Conservation (phyloP, 2,888 invertebrate genomes). For the Euproctis similis region DNA sequence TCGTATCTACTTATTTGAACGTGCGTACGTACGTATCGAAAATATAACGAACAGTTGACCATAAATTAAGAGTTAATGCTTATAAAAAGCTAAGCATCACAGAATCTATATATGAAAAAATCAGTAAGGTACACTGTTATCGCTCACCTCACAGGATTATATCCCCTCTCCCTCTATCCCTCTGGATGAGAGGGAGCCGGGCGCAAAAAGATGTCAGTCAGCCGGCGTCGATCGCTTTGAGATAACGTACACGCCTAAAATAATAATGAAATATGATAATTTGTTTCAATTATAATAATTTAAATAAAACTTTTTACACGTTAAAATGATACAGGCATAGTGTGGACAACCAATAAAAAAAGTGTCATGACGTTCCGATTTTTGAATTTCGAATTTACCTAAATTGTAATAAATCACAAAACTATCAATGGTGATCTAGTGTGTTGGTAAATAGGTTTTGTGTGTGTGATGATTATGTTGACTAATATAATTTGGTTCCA, state of each 20-base stretch:
- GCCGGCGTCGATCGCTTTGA: constrained; percentile 35
- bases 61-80: background rate
- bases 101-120: constrained; percentile 17
- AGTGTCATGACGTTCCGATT: constrained; percentile 17
- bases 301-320: constrained; percentile 9
- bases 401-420: too few species aligned
- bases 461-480: constrained; percentile 31
- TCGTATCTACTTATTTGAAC: too few species aligned
- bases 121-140: constrained; percentile 17
- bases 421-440: constrained; percentile 15
- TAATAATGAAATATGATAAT: constrained; percentile 11
- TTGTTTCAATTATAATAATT: constrained; percentile 4
- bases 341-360: constrained; percentile 8
- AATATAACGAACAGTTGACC: too few species aligned
- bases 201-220: constrained; percentile 45
- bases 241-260: constrained; percentile 30
- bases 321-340: constrained; percentile 4
- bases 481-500: constrained; percentile 28
- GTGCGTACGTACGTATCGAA: too few species aligned
- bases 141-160: constrained; percentile 31
- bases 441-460: constrained; percentile 11
- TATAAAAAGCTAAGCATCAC: constrained; percentile 7
- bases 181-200: constrained; percentile 46
- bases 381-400: constrained; percentile 13
- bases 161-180: constrained; percentile 41